These are phyloP conservation scores for Channallabes apus DNA, from an alignment of 2,797 vertebrate species.

Conservation along the genomic window DNA sequence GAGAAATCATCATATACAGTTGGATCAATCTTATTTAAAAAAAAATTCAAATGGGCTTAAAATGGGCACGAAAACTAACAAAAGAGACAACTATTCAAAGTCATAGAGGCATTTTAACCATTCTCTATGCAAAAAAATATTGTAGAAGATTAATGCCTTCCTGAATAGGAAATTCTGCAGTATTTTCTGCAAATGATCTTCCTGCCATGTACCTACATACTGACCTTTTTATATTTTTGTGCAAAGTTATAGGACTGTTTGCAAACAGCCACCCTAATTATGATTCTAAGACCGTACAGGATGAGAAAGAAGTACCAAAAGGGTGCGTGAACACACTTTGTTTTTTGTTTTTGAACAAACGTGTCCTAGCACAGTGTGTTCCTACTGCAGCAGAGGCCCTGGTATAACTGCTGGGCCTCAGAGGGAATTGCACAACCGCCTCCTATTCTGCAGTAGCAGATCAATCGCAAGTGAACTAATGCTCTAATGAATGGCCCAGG, in stretches of 20 bases:
- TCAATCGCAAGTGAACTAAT: constrained; percentile 48
- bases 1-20: neutral
- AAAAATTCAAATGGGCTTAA: neutral
- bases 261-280: constrained; percentile 18
- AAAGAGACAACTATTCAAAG: neutral
- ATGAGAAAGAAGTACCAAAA: neutral
- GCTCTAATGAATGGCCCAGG: constrained; percentile 43
- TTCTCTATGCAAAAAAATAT: neutral
- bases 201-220: neutral
- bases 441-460: constrained; percentile 44
- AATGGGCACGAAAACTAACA: neutral
- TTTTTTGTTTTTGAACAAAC: constrained; percentile 28
- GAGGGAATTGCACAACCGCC: constrained; percentile 47
- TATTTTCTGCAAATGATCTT: neutral
- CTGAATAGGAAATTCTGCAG: neutral
- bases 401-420: constrained; percentile 41
- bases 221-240: constrained; percentile 4
- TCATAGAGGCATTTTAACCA: neutral
- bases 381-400: constrained; percentile 19
- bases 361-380: constrained; percentile 37
- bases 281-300: constrained; percentile 26
- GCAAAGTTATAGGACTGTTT: neutral
- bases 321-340: neutral
- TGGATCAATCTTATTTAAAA: neutral
- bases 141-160: neutral